phyloP scores from a whole-genome alignment of 2,797 vertebrate genomes.

The Xiphophorus birchmanni region DNA sequence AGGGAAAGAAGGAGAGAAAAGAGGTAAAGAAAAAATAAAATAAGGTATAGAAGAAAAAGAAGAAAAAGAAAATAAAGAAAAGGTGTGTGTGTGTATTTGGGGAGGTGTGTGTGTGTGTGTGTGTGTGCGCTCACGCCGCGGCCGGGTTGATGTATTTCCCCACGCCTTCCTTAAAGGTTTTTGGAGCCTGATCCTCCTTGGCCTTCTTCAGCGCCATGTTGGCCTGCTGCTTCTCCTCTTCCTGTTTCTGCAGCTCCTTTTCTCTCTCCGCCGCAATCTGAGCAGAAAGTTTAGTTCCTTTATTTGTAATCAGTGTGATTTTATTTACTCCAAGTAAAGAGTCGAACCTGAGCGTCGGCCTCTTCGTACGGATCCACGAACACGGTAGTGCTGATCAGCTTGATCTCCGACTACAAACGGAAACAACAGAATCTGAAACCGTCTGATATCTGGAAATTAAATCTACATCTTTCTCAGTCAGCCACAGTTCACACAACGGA shows the following conservation, averaged over 20 bases:
- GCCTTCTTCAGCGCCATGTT: slow-evolving; percentile 73
- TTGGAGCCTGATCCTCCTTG: slow-evolving; percentile 81
- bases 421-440: background rate
- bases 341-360: slow-evolving; percentile 90
- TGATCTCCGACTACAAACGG: slow-evolving; percentile 87
- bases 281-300: background rate
- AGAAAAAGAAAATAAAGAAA: no score
- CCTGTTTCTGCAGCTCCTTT: slow-evolving; percentile 81
- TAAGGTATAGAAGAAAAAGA: no score
- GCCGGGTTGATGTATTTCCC: slow-evolving; percentile 95
- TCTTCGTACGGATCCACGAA: slow-evolving; percentile 98
- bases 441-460: background rate
- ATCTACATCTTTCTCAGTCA: background rate
- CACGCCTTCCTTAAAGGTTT: slow-evolving; percentile 89
- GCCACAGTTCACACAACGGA: background rate
- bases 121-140: slow-evolving; percentile 79
- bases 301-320: background rate
- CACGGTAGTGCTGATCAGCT: slow-evolving; percentile 84
- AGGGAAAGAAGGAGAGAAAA: no score
- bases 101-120: no score
- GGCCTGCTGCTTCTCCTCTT: slow-evolving; percentile 79
- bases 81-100: no score
- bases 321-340: background rate
- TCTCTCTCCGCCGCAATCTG: slow-evolving; percentile 91
- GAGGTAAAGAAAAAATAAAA: no score